A percentile compares a stretch with the other conserved stretches of the same genome.
Evolutionary conservation across 2,113 vertebrate genomes (phyloP).

Genomic region (Perca flavescens): DNA sequence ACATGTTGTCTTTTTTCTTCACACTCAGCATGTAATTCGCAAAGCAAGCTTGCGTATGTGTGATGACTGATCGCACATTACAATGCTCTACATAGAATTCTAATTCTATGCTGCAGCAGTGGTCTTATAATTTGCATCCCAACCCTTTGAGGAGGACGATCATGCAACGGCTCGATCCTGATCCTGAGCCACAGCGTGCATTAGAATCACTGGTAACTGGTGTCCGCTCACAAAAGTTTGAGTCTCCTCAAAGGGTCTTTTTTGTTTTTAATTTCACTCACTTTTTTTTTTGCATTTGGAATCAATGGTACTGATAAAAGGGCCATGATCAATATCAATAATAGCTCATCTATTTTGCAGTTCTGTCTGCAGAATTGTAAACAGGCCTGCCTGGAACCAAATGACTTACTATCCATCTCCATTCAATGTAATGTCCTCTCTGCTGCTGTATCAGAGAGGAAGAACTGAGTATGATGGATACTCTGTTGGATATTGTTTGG

Average conservation of each 20-base stretch:
- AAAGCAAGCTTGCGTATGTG: conserved; percentile 40
- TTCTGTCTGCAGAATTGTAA: conserved; percentile 66
- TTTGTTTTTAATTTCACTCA: conserved; percentile 54
- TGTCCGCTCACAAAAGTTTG: conserved; percentile 26
- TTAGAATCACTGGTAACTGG: conserved; percentile 6
- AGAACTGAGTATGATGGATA: conserved; percentile 60
- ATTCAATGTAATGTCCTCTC: conserved; percentile 53
- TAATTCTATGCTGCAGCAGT: conserved; percentile 15
- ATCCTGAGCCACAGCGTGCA: not conserved
- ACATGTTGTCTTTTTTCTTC: conserved; percentile 29
- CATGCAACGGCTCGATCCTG: not conserved
- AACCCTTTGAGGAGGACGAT: conserved; percentile 65
- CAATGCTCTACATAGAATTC: conserved; percentile 1
- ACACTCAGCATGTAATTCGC: conserved; percentile 65
- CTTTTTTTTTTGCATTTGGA: conserved; percentile 43
- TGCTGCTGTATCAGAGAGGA: conserved; percentile 51
- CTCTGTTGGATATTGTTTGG: conserved; percentile 49
- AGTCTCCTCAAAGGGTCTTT: conserved; percentile 66
- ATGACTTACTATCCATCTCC: conserved; percentile 63
- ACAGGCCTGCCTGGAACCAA: conserved; percentile 59
- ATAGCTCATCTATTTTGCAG: conserved; percentile 65
- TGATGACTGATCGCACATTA: conserved; percentile 41
- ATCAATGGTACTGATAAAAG: conserved; percentile 62
- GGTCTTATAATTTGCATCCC: conserved; percentile 45
- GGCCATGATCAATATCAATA: conserved; percentile 76